Conservation (phyloP, 2,113 vertebrate genomes). For the Oncorhynchus tshawytscha region DNA sequence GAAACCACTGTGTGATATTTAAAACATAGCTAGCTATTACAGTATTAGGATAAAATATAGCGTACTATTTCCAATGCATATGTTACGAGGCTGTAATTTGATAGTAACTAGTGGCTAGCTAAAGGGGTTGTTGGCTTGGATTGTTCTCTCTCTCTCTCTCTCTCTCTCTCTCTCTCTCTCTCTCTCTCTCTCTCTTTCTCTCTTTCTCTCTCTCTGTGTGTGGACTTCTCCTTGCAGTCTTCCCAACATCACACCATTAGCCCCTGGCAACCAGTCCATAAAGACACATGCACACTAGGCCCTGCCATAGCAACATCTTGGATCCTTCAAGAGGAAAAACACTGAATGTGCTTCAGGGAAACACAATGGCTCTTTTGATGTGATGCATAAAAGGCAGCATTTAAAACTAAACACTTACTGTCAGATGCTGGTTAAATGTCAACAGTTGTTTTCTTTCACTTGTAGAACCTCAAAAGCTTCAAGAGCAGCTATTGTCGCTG, state of each 20-base stretch:
- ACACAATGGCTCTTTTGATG: slow-evolving; percentile 26
- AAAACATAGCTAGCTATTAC: too few species aligned
- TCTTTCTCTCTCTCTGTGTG: neutral
- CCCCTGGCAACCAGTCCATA: slow-evolving; percentile 43
- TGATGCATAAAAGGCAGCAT: slow-evolving; percentile 14
- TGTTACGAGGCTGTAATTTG: too few species aligned
- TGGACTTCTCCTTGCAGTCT: slow-evolving; percentile 1
- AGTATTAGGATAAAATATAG: too few species aligned
- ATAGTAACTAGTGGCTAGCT: too few species aligned
- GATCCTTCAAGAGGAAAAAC: slow-evolving; percentile 3
- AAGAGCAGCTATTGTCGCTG: too few species aligned
- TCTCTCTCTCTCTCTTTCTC: neutral
- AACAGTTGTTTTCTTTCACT: neutral
- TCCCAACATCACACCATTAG: neutral
- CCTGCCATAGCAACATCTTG: slow-evolving; percentile 42
- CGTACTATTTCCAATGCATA: too few species aligned
- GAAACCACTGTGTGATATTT: too few species aligned
- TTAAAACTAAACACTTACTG: neutral
- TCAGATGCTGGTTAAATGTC: neutral
- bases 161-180: neutral
- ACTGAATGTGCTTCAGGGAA: slow-evolving; percentile 7
- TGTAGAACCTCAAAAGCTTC: too few species aligned
- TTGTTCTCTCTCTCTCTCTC: too few species aligned
- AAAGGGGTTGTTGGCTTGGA: too few species aligned
- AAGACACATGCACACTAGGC: slow-evolving; percentile 2